Percentiles rank a stretch among this genome's conserved stretches.
phyloP scores from a whole-genome alignment of 2,113 vertebrate species.

The Actenoides lindsayi region DNA sequence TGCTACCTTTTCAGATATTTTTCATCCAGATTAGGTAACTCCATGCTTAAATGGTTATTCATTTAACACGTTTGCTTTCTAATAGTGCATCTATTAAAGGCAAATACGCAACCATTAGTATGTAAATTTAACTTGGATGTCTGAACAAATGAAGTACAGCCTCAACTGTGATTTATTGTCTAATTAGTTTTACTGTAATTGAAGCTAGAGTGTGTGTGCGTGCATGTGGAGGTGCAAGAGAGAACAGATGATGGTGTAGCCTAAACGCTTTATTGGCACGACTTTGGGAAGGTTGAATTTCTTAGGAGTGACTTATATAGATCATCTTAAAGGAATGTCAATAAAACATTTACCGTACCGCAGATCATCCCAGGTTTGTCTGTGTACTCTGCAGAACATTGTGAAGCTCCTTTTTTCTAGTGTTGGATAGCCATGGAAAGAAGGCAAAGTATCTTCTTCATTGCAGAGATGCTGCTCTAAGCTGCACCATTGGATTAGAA shows the following conservation, averaged over 20 bases:
- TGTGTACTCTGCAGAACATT: not conserved
- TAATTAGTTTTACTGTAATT: slow-evolving; percentile 62
- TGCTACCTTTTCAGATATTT: slow-evolving; percentile 61
- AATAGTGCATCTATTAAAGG: slow-evolving; percentile 58
- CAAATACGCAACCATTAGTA: slow-evolving; percentile 61
- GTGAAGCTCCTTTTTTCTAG: not conserved
- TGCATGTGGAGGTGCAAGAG: not conserved
- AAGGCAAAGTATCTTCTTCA: not conserved
- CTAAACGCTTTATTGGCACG: slow-evolving; percentile 15
- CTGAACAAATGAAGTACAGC: slow-evolving; percentile 58
- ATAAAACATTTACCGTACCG: not conserved
- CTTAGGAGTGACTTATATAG: not conserved
- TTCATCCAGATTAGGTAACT: slow-evolving; percentile 59
- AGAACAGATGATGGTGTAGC: not conserved
- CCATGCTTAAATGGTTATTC: slow-evolving; percentile 57
- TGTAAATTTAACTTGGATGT: slow-evolving; percentile 70
- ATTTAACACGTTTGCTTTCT: slow-evolving; percentile 71
- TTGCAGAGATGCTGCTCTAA: not conserved
- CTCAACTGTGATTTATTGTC: slow-evolving; percentile 56
- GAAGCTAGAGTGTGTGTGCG: not conserved
- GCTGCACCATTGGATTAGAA: not conserved
- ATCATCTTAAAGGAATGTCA: not conserved
- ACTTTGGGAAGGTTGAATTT: slow-evolving; percentile 27
- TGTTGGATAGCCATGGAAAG: not conserved
- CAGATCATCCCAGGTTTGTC: not conserved